Percentiles rank a stretch among this genome's conserved stretches.
phyloP scores from a whole-genome alignment of 92 coral and sea anemone species.

The Blastomussa wellsi region DNA sequence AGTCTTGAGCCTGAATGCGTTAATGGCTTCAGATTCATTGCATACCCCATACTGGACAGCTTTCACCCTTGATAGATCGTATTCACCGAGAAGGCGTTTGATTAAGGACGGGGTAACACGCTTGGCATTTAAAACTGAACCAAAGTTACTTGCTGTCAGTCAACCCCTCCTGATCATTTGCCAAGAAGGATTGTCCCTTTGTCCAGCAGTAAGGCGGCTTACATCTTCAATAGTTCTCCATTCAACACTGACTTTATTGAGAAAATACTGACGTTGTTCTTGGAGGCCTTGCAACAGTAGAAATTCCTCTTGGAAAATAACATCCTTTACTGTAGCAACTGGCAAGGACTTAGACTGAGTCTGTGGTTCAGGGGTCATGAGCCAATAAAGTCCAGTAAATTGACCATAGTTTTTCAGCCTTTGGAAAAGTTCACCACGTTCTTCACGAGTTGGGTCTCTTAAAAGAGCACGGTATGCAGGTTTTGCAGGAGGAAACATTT shows the following conservation, averaged over 20 bases:
- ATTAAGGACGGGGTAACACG: constrained; percentile 1
- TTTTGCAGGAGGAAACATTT: constrained; percentile 33
- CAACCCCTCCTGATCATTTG: constrained; percentile 6
- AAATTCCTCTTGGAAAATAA: constrained; percentile 7
- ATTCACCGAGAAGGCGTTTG: constrained; percentile 17
- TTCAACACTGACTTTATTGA: not conserved
- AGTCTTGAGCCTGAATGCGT: constrained; percentile 3
- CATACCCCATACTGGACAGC: constrained; percentile 13
- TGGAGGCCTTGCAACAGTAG: not conserved
- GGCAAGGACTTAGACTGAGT: constrained; percentile 2
- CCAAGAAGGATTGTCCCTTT: constrained; percentile 11
- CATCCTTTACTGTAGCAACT: not conserved
- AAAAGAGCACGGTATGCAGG: not conserved
- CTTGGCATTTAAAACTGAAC: constrained; percentile 7
- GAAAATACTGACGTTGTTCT: not conserved
- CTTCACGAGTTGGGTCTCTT: constrained; percentile 16
- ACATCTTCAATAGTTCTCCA: not conserved
- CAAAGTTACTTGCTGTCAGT: constrained; percentile 20
- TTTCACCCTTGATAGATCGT: constrained; percentile 16
- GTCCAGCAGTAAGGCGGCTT: not conserved
- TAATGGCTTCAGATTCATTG: constrained; percentile 7
- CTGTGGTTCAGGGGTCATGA: constrained; percentile 52
- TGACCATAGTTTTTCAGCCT: constrained; percentile 37
- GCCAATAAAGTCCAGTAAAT: constrained; percentile 59
- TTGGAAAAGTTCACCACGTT: constrained; percentile 20